Evolutionary conservation across 2,113 vertebrate species (phyloP), one percentile per base, ranked within the genome.

Genomic region (Agapornis roseicollis): DNA sequence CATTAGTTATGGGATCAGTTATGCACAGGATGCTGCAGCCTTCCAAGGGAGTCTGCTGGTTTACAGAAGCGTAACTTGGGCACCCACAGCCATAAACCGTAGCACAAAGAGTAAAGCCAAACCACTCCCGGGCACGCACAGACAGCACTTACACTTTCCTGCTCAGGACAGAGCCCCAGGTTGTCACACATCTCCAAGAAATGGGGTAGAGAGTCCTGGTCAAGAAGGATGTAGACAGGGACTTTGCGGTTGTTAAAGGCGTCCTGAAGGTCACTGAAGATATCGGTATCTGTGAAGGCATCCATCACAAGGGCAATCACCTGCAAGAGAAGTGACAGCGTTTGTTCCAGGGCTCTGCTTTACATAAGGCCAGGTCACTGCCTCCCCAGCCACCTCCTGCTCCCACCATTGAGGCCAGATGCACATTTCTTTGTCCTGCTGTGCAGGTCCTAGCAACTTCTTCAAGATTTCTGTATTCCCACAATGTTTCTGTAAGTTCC

Each of bases 241-340:
- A 99, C 98, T 25, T 94, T 94, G 53, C 98, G 98, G 24, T 90
- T 97, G 35, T 88, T 97, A 63, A 98, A 98, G 3, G 99, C 99
- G 79, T 99, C 99, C 95, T 98, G 98, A 66, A 99, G 98, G 96
- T 99, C 99, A 93, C 97, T 96, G 56, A 99, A 99, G 96, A 99
- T 98, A 95, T 99, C 99, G 10, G 98, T 98, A 93, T 99, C 99
- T 29, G 99, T 99, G 96, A 99, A 99, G 77, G 98, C 98, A 94
- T 99, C 99, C 97, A 99, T 99, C 88, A 99, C 99, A 93, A 99
- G 98, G 22, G 99, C 99, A 70, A 99, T 99, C 88, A 99, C 99
- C 99, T 99, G 97, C 8, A 66, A 84, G 58, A 66, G 8, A 58
- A 60, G 41, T 6, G 19, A 52, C 55, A 80, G 13, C 18, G 78